Percentiles rank a stretch among this genome's conserved stretches.
Evolutionary conservation across 2,113 vertebrate genomes (phyloP).

Genomic region (Nerophis lumbriciformis): DNA sequence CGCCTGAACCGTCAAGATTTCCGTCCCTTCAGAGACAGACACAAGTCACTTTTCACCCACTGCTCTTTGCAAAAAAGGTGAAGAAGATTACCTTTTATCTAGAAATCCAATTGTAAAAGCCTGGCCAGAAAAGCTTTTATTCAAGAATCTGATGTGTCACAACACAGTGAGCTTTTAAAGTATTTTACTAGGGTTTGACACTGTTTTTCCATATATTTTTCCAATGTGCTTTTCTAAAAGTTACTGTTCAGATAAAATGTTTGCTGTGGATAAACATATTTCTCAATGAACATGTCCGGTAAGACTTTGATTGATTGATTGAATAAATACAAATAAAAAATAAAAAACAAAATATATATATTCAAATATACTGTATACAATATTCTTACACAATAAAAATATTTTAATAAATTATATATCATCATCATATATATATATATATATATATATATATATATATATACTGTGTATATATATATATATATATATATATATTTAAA

Average conservation of each 20-base stretch:
- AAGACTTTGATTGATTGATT: no score
- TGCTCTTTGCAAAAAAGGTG: conserved; percentile 1
- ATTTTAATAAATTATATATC: no score
- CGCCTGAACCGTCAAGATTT: conserved; percentile 71
- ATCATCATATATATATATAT: no score
- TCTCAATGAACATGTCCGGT: no score
- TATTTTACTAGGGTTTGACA: conserved; percentile 31
- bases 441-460: no score
- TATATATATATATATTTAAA: neutral
- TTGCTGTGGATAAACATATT: no score
- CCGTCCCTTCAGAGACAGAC: conserved; percentile 57
- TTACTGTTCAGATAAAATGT: neutral
- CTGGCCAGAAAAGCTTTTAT: conserved; percentile 53
- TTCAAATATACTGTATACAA: no score
- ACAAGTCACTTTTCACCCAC: neutral
- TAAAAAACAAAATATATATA: no score
- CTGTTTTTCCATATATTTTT: conserved; percentile 33
- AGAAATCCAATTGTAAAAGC: conserved; percentile 38
- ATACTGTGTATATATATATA: no score
- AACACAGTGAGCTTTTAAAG: conserved; percentile 20
- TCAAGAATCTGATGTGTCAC: conserved; percentile 25
- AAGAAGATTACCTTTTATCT: conserved; percentile 21
- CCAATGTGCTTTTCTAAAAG: conserved; percentile 36
- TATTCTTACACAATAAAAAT: no score
- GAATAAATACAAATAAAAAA: no score